phyloP scores from a whole-genome alignment of 2,888 invertebrate genomes.

The Odontocolon sp. region DNA sequence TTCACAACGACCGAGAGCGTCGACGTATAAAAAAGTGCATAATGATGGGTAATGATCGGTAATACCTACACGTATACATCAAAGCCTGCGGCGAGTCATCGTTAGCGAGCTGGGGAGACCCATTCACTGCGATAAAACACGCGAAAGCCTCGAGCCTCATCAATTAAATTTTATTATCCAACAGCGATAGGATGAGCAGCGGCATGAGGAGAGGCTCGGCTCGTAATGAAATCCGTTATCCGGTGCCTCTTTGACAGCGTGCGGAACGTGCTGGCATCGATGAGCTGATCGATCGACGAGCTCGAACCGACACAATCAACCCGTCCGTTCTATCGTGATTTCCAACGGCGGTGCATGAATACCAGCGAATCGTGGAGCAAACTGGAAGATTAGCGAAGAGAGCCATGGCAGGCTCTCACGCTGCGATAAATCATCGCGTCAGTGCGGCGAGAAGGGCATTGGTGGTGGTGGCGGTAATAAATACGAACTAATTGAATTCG shows the following conservation, averaged over 20 bases:
- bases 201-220: conserved; percentile 2
- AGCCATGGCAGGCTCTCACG: conserved; percentile 45
- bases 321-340: conserved; percentile 1
- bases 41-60: not conserved
- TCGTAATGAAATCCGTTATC: conserved; percentile 53
- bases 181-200: conserved; percentile 29
- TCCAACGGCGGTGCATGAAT: conserved; percentile 23
- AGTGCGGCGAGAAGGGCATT: conserved; percentile 42
- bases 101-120: conserved; percentile 13
- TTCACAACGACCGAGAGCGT: conserved; percentile 56
- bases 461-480: conserved; percentile 68
- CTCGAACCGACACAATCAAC: conserved; percentile 41
- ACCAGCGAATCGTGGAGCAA: conserved; percentile 55
- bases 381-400: conserved; percentile 68
- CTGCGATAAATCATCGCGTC: conserved; percentile 70
- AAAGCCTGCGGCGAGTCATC: conserved; percentile 29
- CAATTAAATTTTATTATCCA: conserved; percentile 51
- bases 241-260: conserved; percentile 43
- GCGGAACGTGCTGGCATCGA: conserved; percentile 30
- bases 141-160: conserved; percentile 36
- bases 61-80: conserved; percentile 8
- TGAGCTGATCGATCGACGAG: conserved; percentile 48
- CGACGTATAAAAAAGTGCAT: conserved; percentile 41
- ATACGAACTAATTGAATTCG: conserved; percentile 77
- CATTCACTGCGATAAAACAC: conserved; percentile 40